These are phyloP conservation scores for Hipposideros larvatus DNA, from an alignment of 2,797 vertebrate species.

Conservation along the genomic window DNA sequence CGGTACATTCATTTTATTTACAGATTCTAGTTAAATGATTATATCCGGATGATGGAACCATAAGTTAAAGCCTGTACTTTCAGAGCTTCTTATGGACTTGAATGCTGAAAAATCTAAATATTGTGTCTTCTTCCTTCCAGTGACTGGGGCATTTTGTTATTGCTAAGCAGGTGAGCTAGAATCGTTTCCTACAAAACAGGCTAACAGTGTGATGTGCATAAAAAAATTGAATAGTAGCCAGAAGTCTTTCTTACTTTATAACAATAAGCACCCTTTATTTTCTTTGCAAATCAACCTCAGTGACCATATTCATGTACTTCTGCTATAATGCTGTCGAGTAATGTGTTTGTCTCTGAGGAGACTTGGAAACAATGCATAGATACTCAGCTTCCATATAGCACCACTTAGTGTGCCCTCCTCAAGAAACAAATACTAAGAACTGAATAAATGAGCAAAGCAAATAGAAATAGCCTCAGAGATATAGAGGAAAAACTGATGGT, in stretches of 20 bases:
- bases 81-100: background rate
- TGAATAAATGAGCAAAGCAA: no score
- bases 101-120: background rate
- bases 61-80: background rate
- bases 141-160: background rate
- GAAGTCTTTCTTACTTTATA: background rate
- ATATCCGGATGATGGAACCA: background rate
- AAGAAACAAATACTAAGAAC: background rate
- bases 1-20: background rate
- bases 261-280: background rate
- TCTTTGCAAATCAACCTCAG: background rate
- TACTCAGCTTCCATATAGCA: background rate
- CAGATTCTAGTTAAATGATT: background rate
- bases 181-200: background rate
- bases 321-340: background rate
- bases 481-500: no score
- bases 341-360: background rate
- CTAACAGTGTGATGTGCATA: background rate
- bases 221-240: background rate
- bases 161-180: background rate
- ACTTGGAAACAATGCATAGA: background rate
- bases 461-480: no score
- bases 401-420: background rate
- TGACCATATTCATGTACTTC: background rate
- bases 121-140: background rate